These are phyloP conservation scores for Caenorhabditis sinica DNA, from an alignment of 2,888 invertebrate genomes.

Conservation along the genomic window DNA sequence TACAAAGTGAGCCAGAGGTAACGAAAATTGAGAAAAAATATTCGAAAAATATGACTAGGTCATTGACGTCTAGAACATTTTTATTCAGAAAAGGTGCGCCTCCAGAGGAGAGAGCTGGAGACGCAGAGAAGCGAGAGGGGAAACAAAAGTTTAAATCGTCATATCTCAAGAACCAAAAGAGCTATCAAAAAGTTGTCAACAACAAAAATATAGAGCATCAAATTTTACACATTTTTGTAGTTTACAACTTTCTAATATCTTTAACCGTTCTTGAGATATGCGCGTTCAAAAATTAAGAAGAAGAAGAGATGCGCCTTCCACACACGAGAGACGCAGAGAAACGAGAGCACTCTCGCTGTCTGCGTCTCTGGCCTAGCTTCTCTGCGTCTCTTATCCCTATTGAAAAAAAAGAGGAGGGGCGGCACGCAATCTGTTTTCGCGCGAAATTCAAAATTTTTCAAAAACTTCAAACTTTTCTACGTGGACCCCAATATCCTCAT, in stretches of 20 bases:
- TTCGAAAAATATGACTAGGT: too few relatives aligned
- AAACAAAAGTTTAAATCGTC: background rate
- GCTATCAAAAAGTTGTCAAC: conserved; percentile 1
- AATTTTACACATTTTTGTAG: background rate
- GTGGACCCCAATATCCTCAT: background rate
- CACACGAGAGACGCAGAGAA: background rate
- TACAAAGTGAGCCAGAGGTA: background rate
- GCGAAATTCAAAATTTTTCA: background rate
- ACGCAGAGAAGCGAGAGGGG: background rate
- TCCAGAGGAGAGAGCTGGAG: background rate
- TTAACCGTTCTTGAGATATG: background rate
- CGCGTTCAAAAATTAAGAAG: background rate
- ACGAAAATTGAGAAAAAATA: too few relatives aligned
- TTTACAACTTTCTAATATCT: conserved; percentile 14
- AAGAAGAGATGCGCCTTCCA: background rate
- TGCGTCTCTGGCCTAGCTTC: too few relatives aligned
- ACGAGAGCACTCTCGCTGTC: too few relatives aligned
- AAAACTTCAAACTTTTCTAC: too few relatives aligned
- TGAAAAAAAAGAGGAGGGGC: too few relatives aligned
- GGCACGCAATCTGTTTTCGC: background rate
- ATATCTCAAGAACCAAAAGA: background rate
- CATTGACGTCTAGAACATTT: background rate
- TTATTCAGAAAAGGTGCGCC: background rate
- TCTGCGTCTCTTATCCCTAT: too few relatives aligned
- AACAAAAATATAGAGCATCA: background rate